A percentile compares a stretch with the other conserved stretches of the same genome.
Conservation (phyloP, 2,888 invertebrate genomes). For the Nesidiocoris tenuis region DNA sequence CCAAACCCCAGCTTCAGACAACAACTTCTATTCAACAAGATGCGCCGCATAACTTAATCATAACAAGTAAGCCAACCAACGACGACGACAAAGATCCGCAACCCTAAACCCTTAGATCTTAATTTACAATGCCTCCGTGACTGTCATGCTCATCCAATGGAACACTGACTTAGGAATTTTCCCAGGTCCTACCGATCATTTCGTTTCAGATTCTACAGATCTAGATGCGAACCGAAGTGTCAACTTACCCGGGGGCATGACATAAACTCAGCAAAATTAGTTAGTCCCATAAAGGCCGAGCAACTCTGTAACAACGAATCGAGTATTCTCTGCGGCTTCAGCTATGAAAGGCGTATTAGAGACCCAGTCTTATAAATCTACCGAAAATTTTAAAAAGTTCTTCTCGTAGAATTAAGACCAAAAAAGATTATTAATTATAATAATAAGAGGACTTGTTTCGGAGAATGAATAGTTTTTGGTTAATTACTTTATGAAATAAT, state of each 20-base stretch:
- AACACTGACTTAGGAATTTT: background rate
- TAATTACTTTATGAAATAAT: too few species aligned
- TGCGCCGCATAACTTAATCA: conserved; percentile 21
- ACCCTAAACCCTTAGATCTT: conserved; percentile 18
- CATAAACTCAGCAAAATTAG: too few species aligned
- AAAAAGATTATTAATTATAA: too few species aligned
- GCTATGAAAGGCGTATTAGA: too few species aligned
- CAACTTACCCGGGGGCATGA: background rate
- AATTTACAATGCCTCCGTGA: conserved; percentile 22
- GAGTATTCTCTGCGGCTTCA: too few species aligned
- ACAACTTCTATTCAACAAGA: conserved; percentile 2
- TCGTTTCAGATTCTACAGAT: background rate
- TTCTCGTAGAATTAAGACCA: too few species aligned
- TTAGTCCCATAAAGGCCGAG: too few species aligned
- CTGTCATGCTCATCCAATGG: conserved; percentile 8
- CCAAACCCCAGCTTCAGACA: background rate
- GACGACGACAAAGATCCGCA: background rate
- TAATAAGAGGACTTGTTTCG: too few species aligned
- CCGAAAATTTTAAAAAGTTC: too few species aligned
- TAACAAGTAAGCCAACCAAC: conserved; percentile 8
- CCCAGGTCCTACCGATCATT: background rate
- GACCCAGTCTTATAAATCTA: too few species aligned
- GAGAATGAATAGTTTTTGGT: too few species aligned
- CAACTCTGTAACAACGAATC: too few species aligned
- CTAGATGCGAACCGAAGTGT: background rate